Base-by-base conservation (phyloP, 1,140 invertebrate genomes). In the Dolichoris vasculosae region DNA sequence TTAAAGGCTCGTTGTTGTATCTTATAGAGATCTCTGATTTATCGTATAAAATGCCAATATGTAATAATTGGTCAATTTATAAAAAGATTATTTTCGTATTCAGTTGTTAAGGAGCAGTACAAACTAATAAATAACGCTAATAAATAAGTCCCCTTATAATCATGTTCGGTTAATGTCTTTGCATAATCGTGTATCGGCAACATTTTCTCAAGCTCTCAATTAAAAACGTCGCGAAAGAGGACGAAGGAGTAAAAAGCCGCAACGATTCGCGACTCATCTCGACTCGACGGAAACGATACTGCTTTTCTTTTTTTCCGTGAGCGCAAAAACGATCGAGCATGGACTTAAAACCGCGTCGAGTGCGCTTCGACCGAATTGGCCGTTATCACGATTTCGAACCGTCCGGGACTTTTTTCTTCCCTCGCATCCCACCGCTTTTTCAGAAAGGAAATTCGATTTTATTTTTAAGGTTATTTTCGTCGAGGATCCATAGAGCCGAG, bases 61-160 rank as follows among this genome's bases (percentile, higher is more conserved):
- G 15, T 30, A 35, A 38, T 67, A 69, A 69, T 69, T 69, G 67
- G 35, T 69, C 67, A 69, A 69, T 69, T 69, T 69, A 69, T 69
- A 38, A 40, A 69, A 67, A 69, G 7, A 69, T 69, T 69, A 69
- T 69, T 69, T 38, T 69, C 67, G 0, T 0, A 69, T 40, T 69
- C 67, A 30, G 9, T 35, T 69, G 6, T 69, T 69, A 69, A 69
- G 9, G 67, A 38, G 11, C 32, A 69, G 67, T 23, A 38, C 67
- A 38, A 69, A 38, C 32, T 38, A 69, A 69, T 69, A 69, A 69
- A 69, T 69, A 69, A 69, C 17, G 67, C 13, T 69, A 38, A 38
- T 69, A 38, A 38, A 38, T 69, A 38, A 20, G 55, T 38, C 23
- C 13, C 35, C 13, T 15, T 38, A 64, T 4, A 64, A 30, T 64